These are phyloP conservation scores for Zaprionus taronus DNA, from an alignment of 1,140 invertebrate species.

Conservation along the genomic window DNA sequence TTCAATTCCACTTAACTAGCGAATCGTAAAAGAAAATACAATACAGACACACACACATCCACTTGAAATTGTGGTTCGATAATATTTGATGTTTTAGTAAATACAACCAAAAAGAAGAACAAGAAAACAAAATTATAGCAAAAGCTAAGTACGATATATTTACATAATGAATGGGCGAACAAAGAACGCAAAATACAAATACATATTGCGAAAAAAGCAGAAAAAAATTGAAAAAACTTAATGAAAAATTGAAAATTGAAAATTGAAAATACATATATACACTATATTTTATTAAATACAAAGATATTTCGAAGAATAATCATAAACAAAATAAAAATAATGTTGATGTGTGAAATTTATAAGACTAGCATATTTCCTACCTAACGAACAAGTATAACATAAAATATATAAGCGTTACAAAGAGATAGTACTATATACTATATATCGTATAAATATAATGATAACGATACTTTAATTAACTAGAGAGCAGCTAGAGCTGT, in stretches of 20 bases:
- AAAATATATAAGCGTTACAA: conserved; percentile 51
- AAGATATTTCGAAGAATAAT: conserved; percentile 71
- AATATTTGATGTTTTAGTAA: conserved; percentile 67
- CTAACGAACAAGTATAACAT: conserved; percentile 49
- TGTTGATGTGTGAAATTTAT: conserved; percentile 84
- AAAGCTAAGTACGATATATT: conserved; percentile 45
- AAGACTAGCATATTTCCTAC: conserved; percentile 84
- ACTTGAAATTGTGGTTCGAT: conserved; percentile 59
- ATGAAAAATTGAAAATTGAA: not conserved
- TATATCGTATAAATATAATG: not conserved
- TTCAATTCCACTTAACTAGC: conserved; percentile 30
- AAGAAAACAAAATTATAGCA: conserved; percentile 13
- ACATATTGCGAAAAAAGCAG: conserved; percentile 49
- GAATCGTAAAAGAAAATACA: not conserved
- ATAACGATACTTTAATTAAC: conserved; percentile 44
- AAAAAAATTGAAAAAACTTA: not conserved
- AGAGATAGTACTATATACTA: conserved; percentile 51
- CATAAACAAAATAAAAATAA: conserved; percentile 62
- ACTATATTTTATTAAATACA: conserved; percentile 78
- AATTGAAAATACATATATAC: conserved; percentile 42
- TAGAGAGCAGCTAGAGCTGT: conserved; percentile 70
- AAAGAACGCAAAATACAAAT: conserved; percentile 37
- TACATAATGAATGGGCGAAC: conserved; percentile 40
- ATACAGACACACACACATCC: not conserved
- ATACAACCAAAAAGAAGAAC: conserved; percentile 34